Evolutionary conservation across 2,888 invertebrate species (phyloP).

Genomic region (Drosophila heteroneura): DNA sequence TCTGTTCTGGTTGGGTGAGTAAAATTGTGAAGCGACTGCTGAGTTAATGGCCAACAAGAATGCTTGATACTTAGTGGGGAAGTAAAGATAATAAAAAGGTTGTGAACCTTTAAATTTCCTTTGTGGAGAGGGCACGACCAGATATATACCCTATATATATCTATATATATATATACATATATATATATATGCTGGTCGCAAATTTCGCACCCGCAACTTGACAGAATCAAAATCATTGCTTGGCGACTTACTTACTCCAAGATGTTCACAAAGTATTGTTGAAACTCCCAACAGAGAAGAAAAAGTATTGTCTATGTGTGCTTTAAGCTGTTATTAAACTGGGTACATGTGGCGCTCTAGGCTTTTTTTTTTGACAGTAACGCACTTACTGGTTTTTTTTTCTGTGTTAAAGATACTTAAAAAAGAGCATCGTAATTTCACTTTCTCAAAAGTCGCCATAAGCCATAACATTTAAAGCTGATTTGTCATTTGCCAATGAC

Average conservation of each 20-base stretch:
- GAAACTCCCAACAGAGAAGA: neutral
- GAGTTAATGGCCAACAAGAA: constrained; percentile 71
- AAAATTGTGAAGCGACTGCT: constrained; percentile 51
- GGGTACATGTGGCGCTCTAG: neutral
- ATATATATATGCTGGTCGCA: too few species aligned
- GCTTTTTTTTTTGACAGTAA: constrained; percentile 4
- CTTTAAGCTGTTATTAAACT: constrained; percentile 6
- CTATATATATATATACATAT: too few species aligned
- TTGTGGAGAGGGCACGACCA: neutral
- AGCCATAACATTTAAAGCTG: constrained; percentile 40
- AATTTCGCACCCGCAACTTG: neutral
- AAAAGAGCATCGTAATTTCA: constrained; percentile 41
- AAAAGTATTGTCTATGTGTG: neutral
- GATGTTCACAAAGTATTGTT: neutral
- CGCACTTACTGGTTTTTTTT: neutral
- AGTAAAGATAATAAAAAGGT: constrained; percentile 61
- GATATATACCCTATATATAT: constrained; percentile 1
- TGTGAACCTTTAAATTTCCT: constrained; percentile 57
- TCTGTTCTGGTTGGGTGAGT: constrained; percentile 65
- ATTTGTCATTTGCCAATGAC: constrained; percentile 46
- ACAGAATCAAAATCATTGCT: neutral
- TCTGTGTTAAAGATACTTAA: constrained; percentile 10
- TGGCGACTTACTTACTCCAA: neutral
- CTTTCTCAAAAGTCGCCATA: constrained; percentile 41
- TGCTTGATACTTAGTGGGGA: constrained; percentile 52